Evolutionary conservation across 1,140 invertebrate species (phyloP), one percentile per base, ranked within the genome.

Genomic region (Zaprionus davidi): DNA sequence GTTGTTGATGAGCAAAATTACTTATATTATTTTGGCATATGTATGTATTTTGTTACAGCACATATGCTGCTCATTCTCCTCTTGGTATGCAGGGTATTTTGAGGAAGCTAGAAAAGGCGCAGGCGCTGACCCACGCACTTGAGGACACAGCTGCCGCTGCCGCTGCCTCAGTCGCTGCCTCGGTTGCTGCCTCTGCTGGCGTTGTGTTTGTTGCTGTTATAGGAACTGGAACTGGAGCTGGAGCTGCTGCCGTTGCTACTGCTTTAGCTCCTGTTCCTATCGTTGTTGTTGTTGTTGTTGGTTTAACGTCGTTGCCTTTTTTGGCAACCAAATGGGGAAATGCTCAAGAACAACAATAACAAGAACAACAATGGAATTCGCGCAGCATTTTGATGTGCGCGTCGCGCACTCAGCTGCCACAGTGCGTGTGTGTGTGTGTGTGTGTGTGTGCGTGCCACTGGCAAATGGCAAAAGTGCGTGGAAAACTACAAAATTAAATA

Each of bases 351-450:
- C 67, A 71, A 55, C 67, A 66, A 57, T 26, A 36, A 9, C 67
- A 71, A 55, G 57, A 66, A 26, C 44, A 59, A 31, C 17, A 4
- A 53, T 7, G 53, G 64, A 72, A 62, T 69, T 76, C 53, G 78
- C 78, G 78, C 78, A 79, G 63, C 44, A 77, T 72, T 79, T 79
- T 79, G 15, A 62, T 71, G 51, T 76, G 76, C 76, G 73, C 72
- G 36, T 49, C 68, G 44, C 73, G 55, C 73, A 62, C 71, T 65
- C 71, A 70, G 76, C 71, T 78, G 72, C 75, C 53, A 31, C 17
- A 24, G 36, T 66, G 28, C 41, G 44, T 58, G 60, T 68, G 13
- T 58, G 28, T 56, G 68, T 46, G 63, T 63, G 44, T 58, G 60
- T 68, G 13, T 58, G 28, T 56, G 68, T 46, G 63, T 63, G 64